phyloP scores from a whole-genome alignment of 2,113 vertebrate species.

The Sinocyclocheilus anophthalmus region DNA sequence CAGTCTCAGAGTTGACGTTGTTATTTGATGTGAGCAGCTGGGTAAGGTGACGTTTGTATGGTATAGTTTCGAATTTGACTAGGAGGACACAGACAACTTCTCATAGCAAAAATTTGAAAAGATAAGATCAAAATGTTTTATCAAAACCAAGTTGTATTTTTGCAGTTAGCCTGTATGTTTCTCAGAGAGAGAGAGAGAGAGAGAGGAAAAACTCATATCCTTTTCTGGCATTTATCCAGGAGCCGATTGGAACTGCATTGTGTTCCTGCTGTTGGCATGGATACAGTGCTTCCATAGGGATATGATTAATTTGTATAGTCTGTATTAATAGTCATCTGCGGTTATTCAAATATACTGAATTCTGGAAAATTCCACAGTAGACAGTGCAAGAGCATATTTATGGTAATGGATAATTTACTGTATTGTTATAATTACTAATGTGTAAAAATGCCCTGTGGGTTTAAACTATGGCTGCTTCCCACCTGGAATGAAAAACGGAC shows the following conservation, averaged over 20 bases:
- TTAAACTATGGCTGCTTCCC: conserved; percentile 18
- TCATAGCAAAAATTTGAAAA: neutral
- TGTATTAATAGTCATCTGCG: conserved; percentile 17
- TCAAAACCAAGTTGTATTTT: neutral
- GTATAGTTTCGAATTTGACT: no score
- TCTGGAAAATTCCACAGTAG: neutral
- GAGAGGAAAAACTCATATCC: neutral
- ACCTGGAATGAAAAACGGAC: neutral
- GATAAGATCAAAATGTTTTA: neutral
- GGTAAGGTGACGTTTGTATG: no score
- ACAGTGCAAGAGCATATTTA: conserved; percentile 1
- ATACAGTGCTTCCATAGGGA: conserved; percentile 12
- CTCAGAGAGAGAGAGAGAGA: no score
- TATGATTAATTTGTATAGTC: conserved; percentile 3
- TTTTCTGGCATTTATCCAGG: neutral
- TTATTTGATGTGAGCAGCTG: neutral
- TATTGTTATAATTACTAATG: conserved; percentile 34
- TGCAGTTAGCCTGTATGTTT: neutral
- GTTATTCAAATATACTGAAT: conserved; percentile 9
- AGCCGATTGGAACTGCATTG: neutral
- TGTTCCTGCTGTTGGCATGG: conserved; percentile 27
- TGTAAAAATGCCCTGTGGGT: conserved; percentile 33
- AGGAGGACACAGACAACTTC: neutral
- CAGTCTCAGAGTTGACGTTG: no score
- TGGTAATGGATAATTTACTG: conserved; percentile 15